phyloP scores from a whole-genome alignment of 30 jellyfish, hydroid and myxozoan species.

The Chrysaora quinquecirrha region DNA sequence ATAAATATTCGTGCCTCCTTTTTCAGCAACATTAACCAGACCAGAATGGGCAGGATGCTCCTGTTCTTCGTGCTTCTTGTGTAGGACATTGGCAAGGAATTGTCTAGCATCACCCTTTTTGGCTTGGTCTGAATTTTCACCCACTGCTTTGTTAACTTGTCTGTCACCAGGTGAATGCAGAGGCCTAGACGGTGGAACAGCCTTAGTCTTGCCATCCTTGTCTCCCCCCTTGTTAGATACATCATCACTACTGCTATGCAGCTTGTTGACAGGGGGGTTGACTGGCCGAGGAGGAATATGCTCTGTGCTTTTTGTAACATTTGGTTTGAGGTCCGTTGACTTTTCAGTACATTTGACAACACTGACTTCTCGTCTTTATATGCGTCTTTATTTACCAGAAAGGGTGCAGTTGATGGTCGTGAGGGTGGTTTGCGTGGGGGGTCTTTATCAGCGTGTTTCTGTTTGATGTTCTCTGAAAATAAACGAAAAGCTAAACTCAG shows the following conservation, averaged over 20 bases:
- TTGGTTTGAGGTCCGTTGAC: background rate
- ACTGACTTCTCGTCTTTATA: background rate
- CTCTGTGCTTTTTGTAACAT: background rate
- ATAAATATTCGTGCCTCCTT: background rate
- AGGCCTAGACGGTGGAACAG: background rate
- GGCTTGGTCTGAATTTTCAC: background rate
- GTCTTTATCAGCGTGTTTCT: too few species aligned
- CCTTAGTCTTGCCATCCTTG: background rate
- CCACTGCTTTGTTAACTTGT: background rate
- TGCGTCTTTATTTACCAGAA: background rate
- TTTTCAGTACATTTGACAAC: background rate
- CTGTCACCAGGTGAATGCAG: background rate
- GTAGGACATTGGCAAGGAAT: background rate
- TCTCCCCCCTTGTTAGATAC: background rate
- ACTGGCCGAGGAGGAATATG: background rate
- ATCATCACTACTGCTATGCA: background rate
- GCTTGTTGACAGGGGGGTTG: conserved; percentile 1
- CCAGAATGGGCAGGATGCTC: conserved; percentile 9
- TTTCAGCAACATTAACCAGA: background rate
- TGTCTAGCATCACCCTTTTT: background rate
- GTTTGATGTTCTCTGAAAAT: too few species aligned
- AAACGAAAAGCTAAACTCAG: too few species aligned
- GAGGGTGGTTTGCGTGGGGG: background rate
- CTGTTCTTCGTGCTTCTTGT: background rate
- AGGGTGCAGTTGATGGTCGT: background rate